Conservation (phyloP, 92 coral and sea anemone genomes). For the Heteractis magnifica region DNA sequence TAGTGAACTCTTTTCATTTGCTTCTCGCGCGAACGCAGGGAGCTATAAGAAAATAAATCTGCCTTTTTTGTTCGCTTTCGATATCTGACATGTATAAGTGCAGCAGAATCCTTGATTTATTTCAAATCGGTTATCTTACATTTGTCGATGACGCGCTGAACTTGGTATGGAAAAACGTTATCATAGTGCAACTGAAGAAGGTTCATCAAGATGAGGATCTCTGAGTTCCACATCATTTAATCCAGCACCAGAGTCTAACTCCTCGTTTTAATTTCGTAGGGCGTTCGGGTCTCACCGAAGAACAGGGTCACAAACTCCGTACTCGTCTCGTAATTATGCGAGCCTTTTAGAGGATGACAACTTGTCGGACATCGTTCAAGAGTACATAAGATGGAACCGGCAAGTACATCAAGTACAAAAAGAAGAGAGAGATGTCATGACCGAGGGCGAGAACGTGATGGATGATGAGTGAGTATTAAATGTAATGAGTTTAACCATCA, state of each 20-base stretch:
- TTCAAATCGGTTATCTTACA: too few relatives aligned
- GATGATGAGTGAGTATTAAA: conserved; percentile 37
- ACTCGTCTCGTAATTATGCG: conserved; percentile 48
- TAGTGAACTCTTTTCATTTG: not conserved
- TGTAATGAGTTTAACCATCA: not conserved
- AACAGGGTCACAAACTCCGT: conserved; percentile 54
- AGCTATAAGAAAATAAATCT: too few relatives aligned
- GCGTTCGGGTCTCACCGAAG: conserved; percentile 32
- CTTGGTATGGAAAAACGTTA: too few relatives aligned
- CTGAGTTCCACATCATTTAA: too few relatives aligned
- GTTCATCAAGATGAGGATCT: too few relatives aligned
- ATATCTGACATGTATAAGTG: too few relatives aligned
- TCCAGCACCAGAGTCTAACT: too few relatives aligned
- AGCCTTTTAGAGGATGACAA: conserved; percentile 64
- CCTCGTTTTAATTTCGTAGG: not conserved
- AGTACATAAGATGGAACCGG: conserved; percentile 58
- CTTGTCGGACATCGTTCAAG: conserved; percentile 62
- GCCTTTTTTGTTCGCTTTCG: too few relatives aligned
- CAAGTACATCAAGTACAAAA: conserved; percentile 23
- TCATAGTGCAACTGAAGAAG: too few relatives aligned
- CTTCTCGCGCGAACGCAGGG: too few relatives aligned
- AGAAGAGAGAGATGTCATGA: not conserved
- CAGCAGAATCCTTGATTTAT: too few relatives aligned
- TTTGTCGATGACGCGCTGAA: too few relatives aligned
- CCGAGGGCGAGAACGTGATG: not conserved